Base-by-base conservation (phyloP, 23 tunicate genomes). In the Halocynthia roretzi region DNA sequence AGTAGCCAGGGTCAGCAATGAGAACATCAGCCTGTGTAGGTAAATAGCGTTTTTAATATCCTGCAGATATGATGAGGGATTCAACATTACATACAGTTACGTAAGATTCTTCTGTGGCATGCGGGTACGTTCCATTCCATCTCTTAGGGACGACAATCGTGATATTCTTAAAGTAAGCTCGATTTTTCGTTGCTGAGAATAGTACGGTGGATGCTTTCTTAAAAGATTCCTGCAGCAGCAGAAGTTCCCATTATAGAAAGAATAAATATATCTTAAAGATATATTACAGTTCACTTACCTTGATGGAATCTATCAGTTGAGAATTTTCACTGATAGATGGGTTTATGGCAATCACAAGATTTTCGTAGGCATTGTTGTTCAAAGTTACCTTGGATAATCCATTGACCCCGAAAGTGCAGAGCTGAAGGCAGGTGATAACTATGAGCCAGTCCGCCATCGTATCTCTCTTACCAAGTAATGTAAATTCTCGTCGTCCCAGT, bases 311-410 rank as follows among this genome's bases (percentile, higher is more conserved):
- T 19, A 87, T 61, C 12, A 87, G 53, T 10, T 69, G 56, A 23
- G 62, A 51, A 52, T 76, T 56, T 77, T 90, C 90, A 44, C 83
- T 62, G 7, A 90, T 67, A 48, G 85, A 80, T 6, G 89, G 85
- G 62, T 84, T 81, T 12, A 90, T 90, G 8, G 96, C 96, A 50
- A 90, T 90, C 50, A 84, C 89, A 4, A 31, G 44, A 31, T 31
- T 31, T 31, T 31, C 44, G 44, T 31, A 31, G 44, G 44, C 44
- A 31, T 31, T 31, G 44, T 31, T 31, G 44, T 31, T 31, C 44
- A 31, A 31, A 31, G 44, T 31, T 31, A 31, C 44, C 4, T 31
- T 31, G 44, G 44, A 31, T 31, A 31, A 1, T 31, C 44, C 44
- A 4, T 31, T 31, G 44, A 31, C 44, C 44, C 44, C 44, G 4